Evolutionary conservation across 2,797 vertebrate species (phyloP).

Genomic region (Sebastes diploproa): DNA sequence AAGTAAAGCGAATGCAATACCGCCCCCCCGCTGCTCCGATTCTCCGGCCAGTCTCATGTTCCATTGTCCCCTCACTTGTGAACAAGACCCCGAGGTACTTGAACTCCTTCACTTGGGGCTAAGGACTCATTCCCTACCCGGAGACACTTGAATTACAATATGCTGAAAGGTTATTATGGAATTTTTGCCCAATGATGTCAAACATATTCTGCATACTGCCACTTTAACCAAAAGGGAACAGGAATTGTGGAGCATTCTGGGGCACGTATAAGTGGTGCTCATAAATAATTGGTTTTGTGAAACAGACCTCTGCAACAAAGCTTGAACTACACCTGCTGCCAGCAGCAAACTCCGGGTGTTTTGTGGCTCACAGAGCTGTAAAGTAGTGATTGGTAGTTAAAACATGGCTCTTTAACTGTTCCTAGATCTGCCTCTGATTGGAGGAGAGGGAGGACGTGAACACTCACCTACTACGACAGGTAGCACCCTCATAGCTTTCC

Average conservation of each 20-base stretch:
- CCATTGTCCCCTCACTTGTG: background rate
- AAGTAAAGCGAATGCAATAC: too few species aligned
- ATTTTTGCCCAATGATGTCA: too few species aligned
- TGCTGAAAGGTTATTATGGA: too few species aligned
- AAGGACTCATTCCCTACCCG: too few species aligned
- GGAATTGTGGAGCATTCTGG: too few species aligned
- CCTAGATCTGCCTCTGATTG: background rate
- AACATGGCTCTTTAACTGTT: background rate
- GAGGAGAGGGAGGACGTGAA: background rate
- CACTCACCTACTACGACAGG: slow-evolving; percentile 93
- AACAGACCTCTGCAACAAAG: background rate
- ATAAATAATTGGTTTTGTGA: background rate
- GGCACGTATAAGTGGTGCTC: background rate
- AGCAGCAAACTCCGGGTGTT: background rate
- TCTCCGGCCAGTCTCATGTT: too few species aligned
- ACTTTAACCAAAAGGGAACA: too few species aligned
- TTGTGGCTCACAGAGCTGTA: background rate
- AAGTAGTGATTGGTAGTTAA: background rate
- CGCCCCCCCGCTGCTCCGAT: too few species aligned
- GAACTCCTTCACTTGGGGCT: too few species aligned
- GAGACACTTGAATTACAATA: too few species aligned
- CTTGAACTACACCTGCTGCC: background rate
- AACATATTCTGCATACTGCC: too few species aligned
- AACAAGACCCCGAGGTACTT: too few species aligned
- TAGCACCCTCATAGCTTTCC: slow-evolving; percentile 92